phyloP scores from a whole-genome alignment of 2,797 vertebrate genomes.

The Pseudopleuronectes americanus region DNA sequence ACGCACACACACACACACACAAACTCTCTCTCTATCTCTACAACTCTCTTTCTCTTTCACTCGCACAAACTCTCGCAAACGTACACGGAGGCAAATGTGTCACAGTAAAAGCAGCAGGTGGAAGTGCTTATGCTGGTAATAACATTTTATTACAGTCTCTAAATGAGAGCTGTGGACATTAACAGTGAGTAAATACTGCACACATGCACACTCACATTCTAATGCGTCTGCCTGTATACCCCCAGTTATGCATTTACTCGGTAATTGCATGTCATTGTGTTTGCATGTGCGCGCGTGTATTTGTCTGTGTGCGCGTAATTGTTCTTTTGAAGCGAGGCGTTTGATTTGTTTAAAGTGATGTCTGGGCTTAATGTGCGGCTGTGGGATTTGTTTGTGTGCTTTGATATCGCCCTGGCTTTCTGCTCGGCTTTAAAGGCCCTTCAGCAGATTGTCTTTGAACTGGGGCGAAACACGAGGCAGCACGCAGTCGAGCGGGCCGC shows the following conservation, averaged over 20 bases:
- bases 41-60: slow-evolving; percentile 17
- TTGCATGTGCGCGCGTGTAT: slow-evolving; percentile 50
- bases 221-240: slow-evolving; percentile 8
- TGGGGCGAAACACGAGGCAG: slow-evolving; percentile 59
- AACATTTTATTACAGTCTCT: slow-evolving; percentile 75
- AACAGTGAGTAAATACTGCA: slow-evolving; percentile 63
- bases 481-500: slow-evolving; percentile 46
- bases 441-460: slow-evolving; percentile 78
- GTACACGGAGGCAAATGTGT: slow-evolving; percentile 38
- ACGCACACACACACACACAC: not conserved
- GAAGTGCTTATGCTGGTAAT: slow-evolving; percentile 74
- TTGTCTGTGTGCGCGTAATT: slow-evolving; percentile 57
- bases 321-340: slow-evolving; percentile 79
- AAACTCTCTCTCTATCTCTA: not conserved
- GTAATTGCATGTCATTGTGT: slow-evolving; percentile 64
- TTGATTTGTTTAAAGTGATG: slow-evolving; percentile 82
- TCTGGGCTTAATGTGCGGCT: slow-evolving; percentile 80
- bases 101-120: slow-evolving; percentile 70
- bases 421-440: slow-evolving; percentile 71
- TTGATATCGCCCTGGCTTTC: slow-evolving; percentile 76
- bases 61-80: slow-evolving; percentile 11
- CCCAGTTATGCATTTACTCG: slow-evolving; percentile 31
- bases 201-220: slow-evolving; percentile 29
- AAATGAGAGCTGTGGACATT: slow-evolving; percentile 71
- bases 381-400: slow-evolving; percentile 82